These are phyloP conservation scores for Eleginops maclovinus DNA, from an alignment of 2,113 vertebrate genomes.

Conservation along the genomic window DNA sequence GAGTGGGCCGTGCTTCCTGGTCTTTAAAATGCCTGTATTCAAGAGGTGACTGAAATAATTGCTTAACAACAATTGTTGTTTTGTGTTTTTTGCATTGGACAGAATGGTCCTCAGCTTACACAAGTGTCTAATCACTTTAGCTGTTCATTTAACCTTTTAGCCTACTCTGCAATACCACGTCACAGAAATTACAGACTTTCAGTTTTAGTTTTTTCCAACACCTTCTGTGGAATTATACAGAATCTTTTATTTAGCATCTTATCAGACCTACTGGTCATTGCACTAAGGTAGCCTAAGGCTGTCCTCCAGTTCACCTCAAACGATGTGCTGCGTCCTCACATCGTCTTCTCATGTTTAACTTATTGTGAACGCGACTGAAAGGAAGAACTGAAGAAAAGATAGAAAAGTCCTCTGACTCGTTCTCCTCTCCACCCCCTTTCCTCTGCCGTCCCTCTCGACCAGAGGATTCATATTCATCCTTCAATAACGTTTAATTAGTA, in stretches of 20 bases:
- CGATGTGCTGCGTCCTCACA: conserved; percentile 16
- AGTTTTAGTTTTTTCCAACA: conserved; percentile 1
- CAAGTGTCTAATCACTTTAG: background rate
- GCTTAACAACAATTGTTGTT: conserved; percentile 29
- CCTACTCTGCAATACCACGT: background rate
- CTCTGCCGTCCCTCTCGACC: conserved; percentile 77
- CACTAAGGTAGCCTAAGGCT: conserved; percentile 36
- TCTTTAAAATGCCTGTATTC: conserved; percentile 40
- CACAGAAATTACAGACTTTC: background rate
- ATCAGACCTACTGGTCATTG: too few relatives aligned
- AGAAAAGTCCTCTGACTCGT: conserved; percentile 63
- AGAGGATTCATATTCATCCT: conserved; percentile 97
- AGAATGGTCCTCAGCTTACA: conserved; percentile 26
- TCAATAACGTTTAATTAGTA: conserved; percentile 97
- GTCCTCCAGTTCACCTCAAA: conserved; percentile 63
- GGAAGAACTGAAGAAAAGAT: conserved; percentile 37
- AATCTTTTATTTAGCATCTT: conserved; percentile 39
- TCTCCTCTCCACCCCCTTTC: conserved; percentile 38
- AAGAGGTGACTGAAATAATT: conserved; percentile 25
- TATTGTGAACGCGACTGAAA: conserved; percentile 31
- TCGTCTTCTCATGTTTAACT: conserved; percentile 46
- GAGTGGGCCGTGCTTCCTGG: background rate
- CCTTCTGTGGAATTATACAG: conserved; percentile 12
- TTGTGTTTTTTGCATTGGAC: background rate
- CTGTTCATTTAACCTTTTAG: conserved; percentile 21